Base-by-base conservation (phyloP, 2,888 invertebrate genomes). In the Strigamia maritima region DNA sequence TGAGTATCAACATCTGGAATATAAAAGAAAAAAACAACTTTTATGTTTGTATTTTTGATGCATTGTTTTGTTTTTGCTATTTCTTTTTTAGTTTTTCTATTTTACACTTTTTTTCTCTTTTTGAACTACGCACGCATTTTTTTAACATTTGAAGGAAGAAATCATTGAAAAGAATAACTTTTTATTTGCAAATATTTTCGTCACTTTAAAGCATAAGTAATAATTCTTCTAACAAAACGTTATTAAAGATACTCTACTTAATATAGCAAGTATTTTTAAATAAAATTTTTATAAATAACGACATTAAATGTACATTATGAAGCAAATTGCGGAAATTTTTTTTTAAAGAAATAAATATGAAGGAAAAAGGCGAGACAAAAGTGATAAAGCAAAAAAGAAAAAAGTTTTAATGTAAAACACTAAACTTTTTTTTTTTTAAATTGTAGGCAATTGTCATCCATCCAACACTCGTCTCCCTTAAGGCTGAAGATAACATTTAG, bases 401-500 rank as follows among this genome's bases (percentile, higher is more conserved):
- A n/a, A n/a, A n/a, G n/a, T n/a, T n/a, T n/a, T n/a, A 60, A 60
- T 44, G 40, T 44, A 44, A 44, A 44, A 44, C 40, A 44, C 14
- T 44, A 16, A 16, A 44, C 40, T 44, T 38, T 38, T 38, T 38
- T 38, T 38, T 38, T 38, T 38, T 44, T 44, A 60, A 60, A 60
- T 2, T 60, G 4, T 8, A 10, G 24, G 19, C 60, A 22, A 22
- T 60, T 60, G 60, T 60, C 60, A 60, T 60, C 22, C 60, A 60
- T 60, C 60, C n/a, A 60, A 16, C 60, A 60, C 60, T 6, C 2
- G 19, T 6, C 1, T 60, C 60, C 60, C 60, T 24, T 16, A 60
- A 60, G 22, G 60, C 60, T n/a, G n/a, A 60, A 60, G 60, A 24
- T 54, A 54, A n/a, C 19, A 60, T 60, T 60, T 60, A n/a, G 60